Conservation (phyloP, 2,888 invertebrate genomes). For the Linnaemya vulpina region DNA sequence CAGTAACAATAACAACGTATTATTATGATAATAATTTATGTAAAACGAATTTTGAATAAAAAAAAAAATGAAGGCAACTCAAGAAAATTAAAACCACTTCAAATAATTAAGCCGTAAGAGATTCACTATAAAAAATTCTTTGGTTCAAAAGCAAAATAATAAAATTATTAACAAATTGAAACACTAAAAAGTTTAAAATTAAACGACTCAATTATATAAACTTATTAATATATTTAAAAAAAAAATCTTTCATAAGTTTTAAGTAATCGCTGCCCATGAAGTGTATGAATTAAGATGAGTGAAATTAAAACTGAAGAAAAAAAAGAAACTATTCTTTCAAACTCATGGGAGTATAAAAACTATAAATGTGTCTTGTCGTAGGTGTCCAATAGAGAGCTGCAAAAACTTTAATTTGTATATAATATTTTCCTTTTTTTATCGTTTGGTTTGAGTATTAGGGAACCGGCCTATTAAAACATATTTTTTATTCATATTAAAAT, state of each 20-base stretch:
- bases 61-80: constrained; percentile 47
- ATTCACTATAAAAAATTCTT: neutral
- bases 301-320: neutral
- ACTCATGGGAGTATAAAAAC: neutral
- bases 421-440: no score
- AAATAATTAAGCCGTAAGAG: neutral
- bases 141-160: neutral
- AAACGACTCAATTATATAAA: neutral
- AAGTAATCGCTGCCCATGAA: neutral
- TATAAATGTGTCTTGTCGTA: no score
- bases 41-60: constrained; percentile 73
- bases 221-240: neutral
- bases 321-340: neutral
- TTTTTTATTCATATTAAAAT: no score
- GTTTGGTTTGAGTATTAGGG: no score
- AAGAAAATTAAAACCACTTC: constrained; percentile 34
- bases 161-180: neutral
- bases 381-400: no score
- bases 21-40: constrained; percentile 73
- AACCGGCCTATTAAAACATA: no score
- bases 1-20: constrained; percentile 70
- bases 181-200: constrained; percentile 2
- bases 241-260: neutral
- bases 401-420: no score
- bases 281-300: neutral